Evolutionary conservation across 1,140 invertebrate species (phyloP).

Genomic region (Drosophila teissieri): DNA sequence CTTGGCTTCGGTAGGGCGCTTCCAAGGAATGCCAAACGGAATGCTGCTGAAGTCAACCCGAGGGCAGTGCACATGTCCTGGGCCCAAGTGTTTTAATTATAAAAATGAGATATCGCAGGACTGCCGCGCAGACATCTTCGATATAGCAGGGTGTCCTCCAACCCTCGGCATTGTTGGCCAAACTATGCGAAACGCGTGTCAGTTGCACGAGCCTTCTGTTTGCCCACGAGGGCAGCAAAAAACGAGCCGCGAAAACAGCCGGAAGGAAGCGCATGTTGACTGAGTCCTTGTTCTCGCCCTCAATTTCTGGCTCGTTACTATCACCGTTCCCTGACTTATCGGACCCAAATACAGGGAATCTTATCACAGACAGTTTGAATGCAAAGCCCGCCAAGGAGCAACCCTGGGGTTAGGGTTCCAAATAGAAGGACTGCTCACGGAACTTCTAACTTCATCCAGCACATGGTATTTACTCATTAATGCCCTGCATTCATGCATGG

Average conservation of each 20-base stretch:
- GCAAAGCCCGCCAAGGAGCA: conserved; percentile 18
- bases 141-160: conserved; percentile 28
- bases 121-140: conserved; percentile 48
- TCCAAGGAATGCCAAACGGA: conserved; percentile 45
- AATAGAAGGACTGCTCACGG: too few relatives aligned
- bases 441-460: conserved; percentile 23
- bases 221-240: conserved; percentile 18
- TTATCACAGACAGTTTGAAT: conserved; percentile 62
- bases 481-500: conserved; percentile 42
- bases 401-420: too few relatives aligned
- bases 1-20: conserved; percentile 30
- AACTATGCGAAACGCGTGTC: conserved; percentile 46
- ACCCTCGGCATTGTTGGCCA: conserved; percentile 25
- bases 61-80: conserved; percentile 40
- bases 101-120: conserved; percentile 57
- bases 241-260: conserved; percentile 15
- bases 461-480: conserved; percentile 46
- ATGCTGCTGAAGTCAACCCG: conserved; percentile 27
- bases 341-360: conserved; percentile 24
- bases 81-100: conserved; percentile 64
- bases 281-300: conserved; percentile 31
- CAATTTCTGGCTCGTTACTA: conserved; percentile 24
- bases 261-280: conserved; percentile 47
- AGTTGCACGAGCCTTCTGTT: conserved; percentile 47
- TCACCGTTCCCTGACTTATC: conserved; percentile 44